Evolutionary conservation across 2,797 vertebrate species (phyloP), one percentile per base, ranked within the genome.

Genomic region (Trematocara caparti): DNA sequence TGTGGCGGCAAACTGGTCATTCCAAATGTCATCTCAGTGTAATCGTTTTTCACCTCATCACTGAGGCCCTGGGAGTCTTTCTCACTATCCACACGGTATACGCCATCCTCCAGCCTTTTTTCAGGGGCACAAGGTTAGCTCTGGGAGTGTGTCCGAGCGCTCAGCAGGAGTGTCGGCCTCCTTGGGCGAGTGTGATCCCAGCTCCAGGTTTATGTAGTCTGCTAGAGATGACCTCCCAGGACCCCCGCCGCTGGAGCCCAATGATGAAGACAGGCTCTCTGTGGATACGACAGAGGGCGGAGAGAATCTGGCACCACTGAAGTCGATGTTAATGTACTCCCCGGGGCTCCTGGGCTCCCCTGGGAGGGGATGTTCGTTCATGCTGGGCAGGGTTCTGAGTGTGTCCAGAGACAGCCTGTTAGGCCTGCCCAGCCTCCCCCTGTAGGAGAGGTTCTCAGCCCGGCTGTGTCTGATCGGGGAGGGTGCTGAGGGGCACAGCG

Each of bases 251-350:
- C 88, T 73, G 73, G 92, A 94, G 49, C 95, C 95, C 75, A 96
- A 86, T 2, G 95, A 96, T 1, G 95, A 95, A 0, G 96, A 94
- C 3, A 94, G 96, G 30, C 96, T 95, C 88, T 96, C 97, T 8
- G 95, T 93, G 83, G 95, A 95, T 3, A 95, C 81, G 8, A 91
- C 83, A 30, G 92, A 96, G 21, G 95, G 94, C 0, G 95, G 96
- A 0, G 93, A 95, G 79, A 92, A 93, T 75, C 94, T 92, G 0
- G 95, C 92, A 27, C 96, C 86, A 50, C 92, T 93, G 57, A 97
- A 99, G 87, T 99, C 97, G 8, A 97, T 97, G 86, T 98, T 97
- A 38, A 99, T 97, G 86, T 98, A 98, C 77, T 97, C 97, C 2
- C 95, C 96, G 0, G 97, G 97, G 89, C 97, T 98, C 76, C 96